Evolutionary conservation across 1,140 invertebrate genomes (phyloP), one percentile per base, ranked within the genome.

Genomic region (Zaprionus tsacasi): DNA sequence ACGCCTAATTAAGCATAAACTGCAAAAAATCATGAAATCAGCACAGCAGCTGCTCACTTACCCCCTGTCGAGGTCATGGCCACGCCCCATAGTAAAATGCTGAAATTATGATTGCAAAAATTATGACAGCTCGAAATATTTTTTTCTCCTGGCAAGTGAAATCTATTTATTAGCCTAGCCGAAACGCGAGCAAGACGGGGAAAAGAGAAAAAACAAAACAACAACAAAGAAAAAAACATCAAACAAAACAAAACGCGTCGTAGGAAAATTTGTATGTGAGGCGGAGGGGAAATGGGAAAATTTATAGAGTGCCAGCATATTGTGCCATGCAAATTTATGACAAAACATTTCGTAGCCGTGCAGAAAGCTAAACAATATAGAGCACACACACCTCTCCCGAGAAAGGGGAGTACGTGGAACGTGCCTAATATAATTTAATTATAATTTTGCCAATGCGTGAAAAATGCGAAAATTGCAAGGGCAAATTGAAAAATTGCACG

Each of bases 391-490:
- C 25, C 25, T 48, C 25, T 35, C 6, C 48, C 27, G 1, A 40
- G 11, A 27, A 38, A 8, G 76, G 69, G 57, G 66, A 68, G 77
- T 45, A 76, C 64, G 76, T 27, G 82, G 78, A 69, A 88, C 74
- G 85, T 78, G 75, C 74, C 81, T 76, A 88, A 88, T 89, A 88
- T 88, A 88, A 88, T 88, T 88, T 88, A 89, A 88, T 88, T 89
- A 88, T 88, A 69, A 85, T 83, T 88, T 75, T 50, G n/a, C 48
- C 56, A 67, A 71, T 70, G 85, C 85, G 79, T 88, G 85, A 81
- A 89, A 81, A 89, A 88, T 88, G 70, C 43, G 6, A 56, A 76
- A 85, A 83, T 83, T 85, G 77, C 73, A 73, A 15, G 72, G 64
- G 11, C 11, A 70, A 74, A 82, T 74, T 78, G 73, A 78, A 74